Evolutionary conservation across 2,113 vertebrate species (phyloP), one percentile per base, ranked within the genome.

Genomic region (Bambusicola thoracicus): DNA sequence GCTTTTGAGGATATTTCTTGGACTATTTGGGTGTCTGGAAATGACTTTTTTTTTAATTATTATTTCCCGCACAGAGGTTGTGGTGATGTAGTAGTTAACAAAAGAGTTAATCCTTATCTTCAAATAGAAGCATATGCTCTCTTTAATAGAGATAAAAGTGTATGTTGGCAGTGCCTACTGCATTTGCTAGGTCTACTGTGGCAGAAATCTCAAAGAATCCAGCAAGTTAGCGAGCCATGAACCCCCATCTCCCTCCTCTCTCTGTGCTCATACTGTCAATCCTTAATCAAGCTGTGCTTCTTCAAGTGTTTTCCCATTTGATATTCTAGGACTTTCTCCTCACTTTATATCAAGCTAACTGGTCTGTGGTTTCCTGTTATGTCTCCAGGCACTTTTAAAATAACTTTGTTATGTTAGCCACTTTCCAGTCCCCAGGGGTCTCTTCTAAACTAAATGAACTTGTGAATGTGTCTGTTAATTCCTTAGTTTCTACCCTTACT

Each of bases 241-340:
- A 69, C 67, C 61, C 53, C 6, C 3, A 29, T 81, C 84, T 87
- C 84, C 73, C 63, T 77, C 69, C 88, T 78, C 49, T 82, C 69
- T 83, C 68, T 49, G 1, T 63, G 66, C 62, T 78, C 77, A 36
- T 7, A 67, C 92, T 91, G 86, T 81, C 96, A 95, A 85, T 94
- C 80, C 90, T 96, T 95, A 95, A 95, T 96, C 95, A 96, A 95
- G 96, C 94, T 97, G 95, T 97, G 95, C 95, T 97, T 87, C 91
- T 86, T 73, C 92, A 53, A 94, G 70, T 94, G 94, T 85, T 96
- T 95, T 79, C 49, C 81, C 87, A 93, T 91, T 96, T 95, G 38
- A 95, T 94, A 96, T 94, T 94, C 87, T 34, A 90, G 79, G 94
- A 95, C 66, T 95, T 97, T 96, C 93, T 96, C 46, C 44, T 61